A percentile compares a stretch with the other conserved stretches of the same genome.
phyloP scores from a whole-genome alignment of 1,140 invertebrate species.

The Leptinotarsa texana region DNA sequence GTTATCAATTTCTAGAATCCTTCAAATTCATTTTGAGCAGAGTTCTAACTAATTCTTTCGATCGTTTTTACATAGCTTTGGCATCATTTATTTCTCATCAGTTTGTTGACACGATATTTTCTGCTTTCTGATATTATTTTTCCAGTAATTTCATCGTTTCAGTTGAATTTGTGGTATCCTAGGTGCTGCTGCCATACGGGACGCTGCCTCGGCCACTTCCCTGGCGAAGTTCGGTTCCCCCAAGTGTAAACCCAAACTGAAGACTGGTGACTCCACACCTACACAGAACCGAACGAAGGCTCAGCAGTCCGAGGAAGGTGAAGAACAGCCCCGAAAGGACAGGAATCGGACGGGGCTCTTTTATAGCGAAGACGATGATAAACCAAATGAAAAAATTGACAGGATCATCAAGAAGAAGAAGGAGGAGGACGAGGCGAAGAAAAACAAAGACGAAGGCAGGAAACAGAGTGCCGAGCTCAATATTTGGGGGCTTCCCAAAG shows the following conservation, averaged over 20 bases:
- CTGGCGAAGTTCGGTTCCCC: conserved; percentile 33
- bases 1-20: no score
- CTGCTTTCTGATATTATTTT: not conserved
- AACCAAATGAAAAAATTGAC: conserved; percentile 59
- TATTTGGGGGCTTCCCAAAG: conserved; percentile 23
- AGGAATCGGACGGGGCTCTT: conserved; percentile 57
- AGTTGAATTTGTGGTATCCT: conserved; percentile 23
- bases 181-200: conserved; percentile 53
- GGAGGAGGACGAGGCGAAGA: conserved; percentile 44
- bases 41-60: no score
- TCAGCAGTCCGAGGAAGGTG: conserved; percentile 10
- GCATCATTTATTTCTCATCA: no score
- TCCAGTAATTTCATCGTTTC: not conserved
- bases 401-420: conserved; percentile 59
- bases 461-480: not conserved
- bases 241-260: conserved; percentile 38
- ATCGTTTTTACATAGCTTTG: no score
- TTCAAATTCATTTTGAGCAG: no score
- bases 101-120: no score
- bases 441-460: conserved; percentile 25
- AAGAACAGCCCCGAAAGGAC: conserved; percentile 24
- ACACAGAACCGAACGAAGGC: conserved; percentile 20
- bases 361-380: conserved; percentile 61
- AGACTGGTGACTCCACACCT: conserved; percentile 28
- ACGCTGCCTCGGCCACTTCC: conserved; percentile 42